Evolutionary conservation across 2,888 invertebrate genomes (phyloP).

Genomic region (Yponomeuta sedellus): DNA sequence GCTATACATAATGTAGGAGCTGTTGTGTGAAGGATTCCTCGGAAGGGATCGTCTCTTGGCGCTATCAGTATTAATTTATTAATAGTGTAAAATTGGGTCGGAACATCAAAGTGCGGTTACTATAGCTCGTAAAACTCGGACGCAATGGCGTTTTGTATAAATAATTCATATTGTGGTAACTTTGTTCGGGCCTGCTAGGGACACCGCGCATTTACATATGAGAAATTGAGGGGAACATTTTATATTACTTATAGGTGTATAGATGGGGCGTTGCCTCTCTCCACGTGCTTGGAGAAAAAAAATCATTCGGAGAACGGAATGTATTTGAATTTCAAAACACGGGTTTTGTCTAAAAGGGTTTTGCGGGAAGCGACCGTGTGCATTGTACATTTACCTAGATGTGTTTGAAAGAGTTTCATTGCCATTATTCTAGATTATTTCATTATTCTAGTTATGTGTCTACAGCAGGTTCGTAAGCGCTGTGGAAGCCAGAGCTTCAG

Average conservation of each 20-base stretch:
- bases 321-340: constrained; percentile 9
- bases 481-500: too few relatives aligned
- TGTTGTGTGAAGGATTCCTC: constrained; percentile 25
- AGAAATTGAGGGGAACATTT: constrained; percentile 24
- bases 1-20: constrained; percentile 16
- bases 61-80: constrained; percentile 41
- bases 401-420: not conserved
- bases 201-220: constrained; percentile 42
- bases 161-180: constrained; percentile 44
- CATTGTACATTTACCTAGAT: not conserved
- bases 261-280: not conserved
- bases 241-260: not conserved
- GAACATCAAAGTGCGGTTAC: constrained; percentile 29
- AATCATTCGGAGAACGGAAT: constrained; percentile 13
- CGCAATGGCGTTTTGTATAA: constrained; percentile 22
- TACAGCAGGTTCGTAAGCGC: too few relatives aligned
- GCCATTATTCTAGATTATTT: not conserved
- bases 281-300: not conserved
- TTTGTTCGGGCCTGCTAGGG: constrained; percentile 32
- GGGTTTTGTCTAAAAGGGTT: not conserved
- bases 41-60: constrained; percentile 23
- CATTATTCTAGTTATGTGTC: too few relatives aligned
- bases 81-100: constrained; percentile 48
- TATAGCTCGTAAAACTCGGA: constrained; percentile 28
- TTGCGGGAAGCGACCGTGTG: not conserved